Percentiles rank a stretch among this genome's conserved stretches.
Evolutionary conservation across 2,113 vertebrate species (phyloP).

Genomic region (Megaceryle maxima): DNA sequence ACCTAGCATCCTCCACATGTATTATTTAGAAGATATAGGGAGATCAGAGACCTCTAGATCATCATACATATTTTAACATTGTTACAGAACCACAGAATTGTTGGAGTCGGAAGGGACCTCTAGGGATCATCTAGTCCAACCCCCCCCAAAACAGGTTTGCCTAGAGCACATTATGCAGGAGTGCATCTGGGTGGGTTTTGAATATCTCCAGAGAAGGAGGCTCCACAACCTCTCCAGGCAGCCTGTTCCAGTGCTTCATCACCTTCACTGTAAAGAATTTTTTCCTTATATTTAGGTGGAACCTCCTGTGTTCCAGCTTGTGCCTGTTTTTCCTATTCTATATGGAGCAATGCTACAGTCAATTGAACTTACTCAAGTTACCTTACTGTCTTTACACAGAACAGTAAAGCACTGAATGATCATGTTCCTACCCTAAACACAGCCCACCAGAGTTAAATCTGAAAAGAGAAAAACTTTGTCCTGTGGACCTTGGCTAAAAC

Average conservation of each 20-base stretch:
- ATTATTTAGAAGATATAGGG: not conserved
- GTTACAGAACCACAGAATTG: too few relatives aligned
- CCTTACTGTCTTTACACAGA: not conserved
- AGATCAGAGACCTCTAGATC: not conserved
- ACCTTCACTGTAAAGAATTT: not conserved
- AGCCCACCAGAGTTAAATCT: not conserved
- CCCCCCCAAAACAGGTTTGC: too few relatives aligned
- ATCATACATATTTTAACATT: not conserved
- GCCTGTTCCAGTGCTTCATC: not conserved
- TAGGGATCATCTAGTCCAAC: too few relatives aligned
- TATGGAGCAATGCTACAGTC: rapidly evolving
- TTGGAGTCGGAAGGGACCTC: too few relatives aligned
- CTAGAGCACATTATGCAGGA: not conserved
- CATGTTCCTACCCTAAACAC: not conserved
- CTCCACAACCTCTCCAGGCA: not conserved
- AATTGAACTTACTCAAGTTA: not conserved
- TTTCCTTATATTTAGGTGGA: too few relatives aligned
- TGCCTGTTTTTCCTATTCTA: not conserved
- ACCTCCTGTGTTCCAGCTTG: too few relatives aligned
- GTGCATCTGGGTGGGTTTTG: not conserved
- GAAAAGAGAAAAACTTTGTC: not conserved
- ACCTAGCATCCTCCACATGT: not conserved
- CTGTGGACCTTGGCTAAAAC: not conserved
- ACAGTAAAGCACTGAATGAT: not conserved
- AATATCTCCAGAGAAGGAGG: not conserved